A percentile compares a stretch with the other conserved stretches of the same genome.
These are phyloP conservation scores for Bombyx mori DNA, from an alignment of 1,140 invertebrate genomes.

Conservation along the genomic window ASM3026992v2 NC_085111.1:10465501-10466000, in stretches of 20 bases:
- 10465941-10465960: conserved; percentile 85
- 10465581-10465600: not conserved
- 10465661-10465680: conserved; percentile 83
- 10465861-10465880: conserved; percentile 1
- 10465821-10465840: not conserved
- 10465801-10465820: not conserved
- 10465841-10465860: not conserved
- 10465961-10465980: conserved; percentile 69
- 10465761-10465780: not conserved
- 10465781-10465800: too few species aligned
- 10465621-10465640: not conserved
- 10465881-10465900: conserved; percentile 79
- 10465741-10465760: conserved; percentile 6
- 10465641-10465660: conserved; percentile 75
- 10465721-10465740: conserved; percentile 84
- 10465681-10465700: conserved; percentile 83
- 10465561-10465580: not conserved
- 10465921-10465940: conserved; percentile 78
- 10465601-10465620: not conserved
- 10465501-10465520: too few species aligned
- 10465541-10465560: not conserved
- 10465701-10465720: conserved; percentile 83
- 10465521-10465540: not conserved
- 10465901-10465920: conserved; percentile 83
- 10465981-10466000: conserved; percentile 4